Percentiles rank a stretch among this genome's conserved stretches.
Conservation (phyloP, 64 coral and sea anemone species). For the Stylophora pistillata region DNA sequence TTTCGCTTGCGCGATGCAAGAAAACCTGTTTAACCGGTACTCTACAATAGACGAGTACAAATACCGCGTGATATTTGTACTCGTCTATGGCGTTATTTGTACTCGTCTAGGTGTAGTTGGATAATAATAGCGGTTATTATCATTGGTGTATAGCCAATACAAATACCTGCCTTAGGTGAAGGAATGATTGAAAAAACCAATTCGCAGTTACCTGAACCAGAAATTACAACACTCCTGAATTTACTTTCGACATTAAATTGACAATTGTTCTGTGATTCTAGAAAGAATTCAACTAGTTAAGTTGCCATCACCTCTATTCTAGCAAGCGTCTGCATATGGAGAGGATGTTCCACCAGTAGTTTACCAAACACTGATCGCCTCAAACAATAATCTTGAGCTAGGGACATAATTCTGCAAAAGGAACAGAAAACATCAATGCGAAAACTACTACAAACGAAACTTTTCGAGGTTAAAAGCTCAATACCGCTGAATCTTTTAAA, state of each 20-base stretch:
- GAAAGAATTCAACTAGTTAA: not conserved
- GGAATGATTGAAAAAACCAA: too few species aligned
- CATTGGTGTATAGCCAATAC: too few species aligned
- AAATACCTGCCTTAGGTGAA: too few species aligned
- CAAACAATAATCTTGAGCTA: constrained; percentile 83
- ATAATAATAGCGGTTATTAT: too few species aligned
- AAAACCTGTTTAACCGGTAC: too few species aligned
- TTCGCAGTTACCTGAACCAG: not conserved
- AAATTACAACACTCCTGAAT: not conserved
- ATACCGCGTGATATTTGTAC: too few species aligned
- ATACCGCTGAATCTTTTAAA: too few species aligned
- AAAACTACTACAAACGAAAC: not conserved
- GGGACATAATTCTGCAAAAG: constrained; percentile 63
- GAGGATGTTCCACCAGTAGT: constrained; percentile 64
- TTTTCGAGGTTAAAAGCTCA: too few species aligned
- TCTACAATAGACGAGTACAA: too few species aligned
- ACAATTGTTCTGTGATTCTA: not conserved
- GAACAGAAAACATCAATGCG: not conserved
- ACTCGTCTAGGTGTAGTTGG: too few species aligned
- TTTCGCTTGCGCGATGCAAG: too few species aligned
- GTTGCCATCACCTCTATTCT: constrained; percentile 80
- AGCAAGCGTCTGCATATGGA: constrained; percentile 88
- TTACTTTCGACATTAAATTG: not conserved
- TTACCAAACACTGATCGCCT: constrained; percentile 87
- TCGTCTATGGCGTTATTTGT: too few species aligned